These are phyloP conservation scores for Drosophila lini DNA, from an alignment of 1,140 invertebrate genomes.

Conservation along the genomic window DNA sequence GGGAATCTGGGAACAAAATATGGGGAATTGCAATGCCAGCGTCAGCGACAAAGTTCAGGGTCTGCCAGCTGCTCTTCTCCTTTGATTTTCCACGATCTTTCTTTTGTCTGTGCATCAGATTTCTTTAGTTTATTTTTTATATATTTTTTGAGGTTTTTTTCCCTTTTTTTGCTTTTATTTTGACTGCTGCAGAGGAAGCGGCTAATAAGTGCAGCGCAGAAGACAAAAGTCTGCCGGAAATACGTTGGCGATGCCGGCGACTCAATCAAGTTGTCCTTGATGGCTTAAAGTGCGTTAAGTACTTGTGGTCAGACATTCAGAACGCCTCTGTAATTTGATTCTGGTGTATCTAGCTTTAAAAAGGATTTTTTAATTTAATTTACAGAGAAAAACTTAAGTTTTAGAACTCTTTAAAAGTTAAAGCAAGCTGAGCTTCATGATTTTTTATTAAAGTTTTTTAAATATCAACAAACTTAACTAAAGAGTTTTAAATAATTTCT, in stretches of 20 bases:
- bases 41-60: constrained; percentile 72
- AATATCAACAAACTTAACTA: neutral
- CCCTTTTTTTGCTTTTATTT: neutral
- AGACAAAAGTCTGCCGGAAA: constrained; percentile 67
- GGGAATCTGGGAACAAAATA: constrained; percentile 35
- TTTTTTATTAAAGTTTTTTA: too few species aligned
- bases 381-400: too few species aligned
- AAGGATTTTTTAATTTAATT: neutral
- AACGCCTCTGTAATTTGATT: neutral
- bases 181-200: constrained; percentile 59
- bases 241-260: constrained; percentile 58
- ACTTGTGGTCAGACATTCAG: constrained; percentile 41
- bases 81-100: constrained; percentile 42
- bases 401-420: neutral
- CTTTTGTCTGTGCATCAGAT: constrained; percentile 42
- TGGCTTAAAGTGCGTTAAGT: constrained; percentile 21
- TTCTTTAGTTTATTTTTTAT: neutral
- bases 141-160: neutral
- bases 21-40: constrained; percentile 49
- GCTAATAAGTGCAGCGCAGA: constrained; percentile 68
- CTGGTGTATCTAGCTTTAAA: neutral
- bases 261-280: constrained; percentile 67
- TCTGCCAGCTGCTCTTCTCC: constrained; percentile 59
- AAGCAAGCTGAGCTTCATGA: neutral
- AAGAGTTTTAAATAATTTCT: neutral